Base-by-base conservation (phyloP, 2,797 vertebrate genomes). In the Molossus alvarezi region DNA sequence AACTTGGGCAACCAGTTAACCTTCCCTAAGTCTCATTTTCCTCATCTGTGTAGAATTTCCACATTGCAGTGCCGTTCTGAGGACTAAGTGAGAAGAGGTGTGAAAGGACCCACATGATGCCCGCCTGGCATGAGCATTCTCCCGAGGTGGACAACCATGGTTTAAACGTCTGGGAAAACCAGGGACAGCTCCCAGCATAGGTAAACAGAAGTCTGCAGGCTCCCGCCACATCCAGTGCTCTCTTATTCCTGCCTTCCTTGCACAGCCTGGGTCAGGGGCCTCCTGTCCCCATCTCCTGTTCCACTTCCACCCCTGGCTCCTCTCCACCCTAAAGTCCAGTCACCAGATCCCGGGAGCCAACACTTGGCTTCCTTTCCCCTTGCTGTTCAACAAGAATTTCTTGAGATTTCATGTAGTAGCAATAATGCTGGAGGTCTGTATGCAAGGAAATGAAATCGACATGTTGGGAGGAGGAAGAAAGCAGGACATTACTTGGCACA, bases 151-250 rank as follows among this genome's bases (percentile, higher is more conserved):
- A 51, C 6, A 64, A 18, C 23, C 62, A 9, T 13, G 53, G 15
- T 69, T 64, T 33, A 21, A 67, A 53, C 2, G 72, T 55, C 85
- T 0, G 0, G 48, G 17, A 29, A 67, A 6, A 20, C 69, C 62
- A 7, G 29, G 51, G 33, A 45, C 80, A 51, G 37, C 15, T 84
- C 73, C 65, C 15, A 72, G n/a, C 51, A 53, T 4, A 33, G 20
- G 11, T 27, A 37, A 83, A 75, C 1, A 0, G 33, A 18, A 48
- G 81, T 8, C 27, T 11, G 41, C 14, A 29, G 90, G 6, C 27
- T 67, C 65, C 25, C 0, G 0, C 12, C 48, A n/a, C 17, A 13
- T 53, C 48, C 33, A 41, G 58, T 2, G 23, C 14, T 48, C 37
- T 20, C 37, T 57, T n/a, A 1, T 20, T 5, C 11, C 65, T 12